Base-by-base conservation (phyloP, 2,888 invertebrate species). In the Agrochola lychnidis region DNA sequence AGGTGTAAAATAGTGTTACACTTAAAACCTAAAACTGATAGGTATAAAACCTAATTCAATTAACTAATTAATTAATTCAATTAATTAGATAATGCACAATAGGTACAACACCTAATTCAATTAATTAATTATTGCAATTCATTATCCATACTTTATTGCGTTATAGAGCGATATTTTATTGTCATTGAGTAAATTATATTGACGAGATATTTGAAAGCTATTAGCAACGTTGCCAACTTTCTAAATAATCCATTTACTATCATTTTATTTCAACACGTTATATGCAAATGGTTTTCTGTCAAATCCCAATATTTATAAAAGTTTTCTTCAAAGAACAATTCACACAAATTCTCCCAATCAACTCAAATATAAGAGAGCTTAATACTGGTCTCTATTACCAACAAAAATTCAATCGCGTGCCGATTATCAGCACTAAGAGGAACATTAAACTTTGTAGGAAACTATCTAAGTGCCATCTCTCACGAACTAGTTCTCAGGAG, bases 401-500 rank as follows among this genome's bases (percentile, higher is more conserved):
- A 73, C 76, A 70, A 73, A 82, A 85, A 75, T 71, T 42, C 45
- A 78, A 74, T 86, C 48, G 84, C 84, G 86, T 86, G 84, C 30
- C 67, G 45, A 77, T 86, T 77, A 84, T 86, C 83, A 73, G 36
- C 40, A 16, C 66, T 76, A 73, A 86, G 79, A 76, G 59, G 1
- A 77, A 69, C 86, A 74, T 76, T 73, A 73, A 79, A 69, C 63
- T 75, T 73, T 42, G 67, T 45, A 61, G 57, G 36, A 62, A 53
- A 51, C 45, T 78, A 87, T 86, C 88, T 69, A 82, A 86, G 82
- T 87, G 82, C 82, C 62, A 85, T 87, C 82, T 82, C 79, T 74
- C 85, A 86, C 85, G 88, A 87, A 79, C 56, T 14, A 36, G 51
- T 63, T 64, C 76, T 53, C 57, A 70, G 61, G 22, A 30, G n/a